Evolutionary conservation across 2,113 vertebrate species (phyloP).

Genomic region (Sprattus sprattus): DNA sequence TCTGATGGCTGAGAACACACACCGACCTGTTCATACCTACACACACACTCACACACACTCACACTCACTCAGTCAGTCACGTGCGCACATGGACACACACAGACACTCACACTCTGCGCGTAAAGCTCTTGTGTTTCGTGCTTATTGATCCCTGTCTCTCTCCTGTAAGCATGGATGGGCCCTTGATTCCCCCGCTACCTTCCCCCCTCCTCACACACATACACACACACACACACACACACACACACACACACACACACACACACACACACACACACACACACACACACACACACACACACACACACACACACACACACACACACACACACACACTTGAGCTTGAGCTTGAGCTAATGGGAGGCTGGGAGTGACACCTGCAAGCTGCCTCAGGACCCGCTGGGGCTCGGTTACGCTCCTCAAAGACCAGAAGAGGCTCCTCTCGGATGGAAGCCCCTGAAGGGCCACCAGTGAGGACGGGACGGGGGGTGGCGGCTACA

Average conservation of each 20-base stretch:
- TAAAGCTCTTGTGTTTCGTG: slow-evolving; percentile 39
- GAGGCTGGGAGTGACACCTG: neutral
- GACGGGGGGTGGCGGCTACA: slow-evolving; percentile 15
- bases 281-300: neutral
- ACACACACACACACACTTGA: slow-evolving; percentile 4
- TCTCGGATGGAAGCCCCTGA: slow-evolving; percentile 7
- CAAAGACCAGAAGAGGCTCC: slow-evolving; percentile 36
- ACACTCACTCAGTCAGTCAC: neutral
- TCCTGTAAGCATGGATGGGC: slow-evolving; percentile 1
- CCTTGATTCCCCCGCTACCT: neutral
- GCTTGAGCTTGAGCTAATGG: slow-evolving; percentile 1
- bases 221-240: slow-evolving; percentile 6
- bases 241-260: too few relatives aligned
- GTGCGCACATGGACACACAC: neutral
- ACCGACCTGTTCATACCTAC: neutral
- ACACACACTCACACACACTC: neutral
- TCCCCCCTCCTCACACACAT: neutral
- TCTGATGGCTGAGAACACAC: neutral
- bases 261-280: neutral
- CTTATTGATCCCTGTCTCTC: slow-evolving; percentile 22
- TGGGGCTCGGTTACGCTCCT: slow-evolving; percentile 36
- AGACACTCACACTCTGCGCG: neutral
- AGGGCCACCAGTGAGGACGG: neutral
- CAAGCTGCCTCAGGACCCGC: slow-evolving; percentile 1
- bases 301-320: slow-evolving; percentile 1